These are phyloP conservation scores for Trachelus iudaicus DNA, from an alignment of 2,888 invertebrate genomes.

Conservation along the genomic window DNA sequence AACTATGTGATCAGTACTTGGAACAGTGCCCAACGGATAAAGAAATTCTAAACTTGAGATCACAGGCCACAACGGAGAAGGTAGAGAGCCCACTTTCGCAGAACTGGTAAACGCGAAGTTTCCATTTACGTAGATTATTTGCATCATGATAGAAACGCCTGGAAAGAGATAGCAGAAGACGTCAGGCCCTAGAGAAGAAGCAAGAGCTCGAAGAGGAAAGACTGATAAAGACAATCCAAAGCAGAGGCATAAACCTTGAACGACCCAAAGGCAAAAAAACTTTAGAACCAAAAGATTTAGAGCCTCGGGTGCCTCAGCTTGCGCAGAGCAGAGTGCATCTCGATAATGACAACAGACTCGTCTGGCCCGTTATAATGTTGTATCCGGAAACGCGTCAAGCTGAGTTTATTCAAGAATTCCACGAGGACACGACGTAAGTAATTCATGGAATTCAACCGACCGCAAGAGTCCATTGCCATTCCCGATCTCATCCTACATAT, in stretches of 20 bases:
- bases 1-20: constrained; percentile 78
- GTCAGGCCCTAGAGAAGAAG: constrained; percentile 65
- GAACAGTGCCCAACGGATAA: constrained; percentile 68
- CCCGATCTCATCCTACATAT: not conserved
- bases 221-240: constrained; percentile 65
- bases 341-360: constrained; percentile 70
- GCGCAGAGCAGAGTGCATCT: constrained; percentile 75
- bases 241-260: constrained; percentile 64
- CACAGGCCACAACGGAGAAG: constrained; percentile 68
- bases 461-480: not conserved
- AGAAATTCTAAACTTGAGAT: constrained; percentile 67
- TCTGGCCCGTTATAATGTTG: constrained; percentile 90
- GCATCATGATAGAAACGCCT: constrained; percentile 63
- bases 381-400: constrained; percentile 91
- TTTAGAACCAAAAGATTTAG: constrained; percentile 68
- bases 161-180: constrained; percentile 70
- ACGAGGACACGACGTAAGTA: constrained; percentile 75
- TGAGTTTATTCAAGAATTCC: constrained; percentile 86
- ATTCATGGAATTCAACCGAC: not conserved
- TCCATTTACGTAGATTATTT: not conserved
- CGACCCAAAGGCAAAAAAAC: constrained; percentile 66
- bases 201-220: constrained; percentile 63
- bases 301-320: constrained; percentile 75
- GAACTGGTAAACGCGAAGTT: not conserved
- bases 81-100: constrained; percentile 50